These are phyloP conservation scores for Acrocera orbiculus DNA, from an alignment of 2,888 invertebrate genomes.

Conservation along the genomic window DNA sequence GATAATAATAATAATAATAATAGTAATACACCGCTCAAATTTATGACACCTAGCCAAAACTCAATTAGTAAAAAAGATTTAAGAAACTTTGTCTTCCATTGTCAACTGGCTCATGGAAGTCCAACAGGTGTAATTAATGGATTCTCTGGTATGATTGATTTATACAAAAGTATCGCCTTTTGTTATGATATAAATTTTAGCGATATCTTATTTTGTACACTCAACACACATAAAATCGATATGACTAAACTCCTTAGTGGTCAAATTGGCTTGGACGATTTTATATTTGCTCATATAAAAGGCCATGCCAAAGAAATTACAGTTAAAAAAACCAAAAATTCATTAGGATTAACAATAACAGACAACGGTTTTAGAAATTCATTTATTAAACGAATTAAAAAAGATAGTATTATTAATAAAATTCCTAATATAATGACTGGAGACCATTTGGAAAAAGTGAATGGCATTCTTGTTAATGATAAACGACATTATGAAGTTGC, in stretches of 20 bases:
- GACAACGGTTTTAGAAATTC: conserved; percentile 96
- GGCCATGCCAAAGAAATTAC: conserved; percentile 93
- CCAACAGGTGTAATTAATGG: conserved; percentile 79
- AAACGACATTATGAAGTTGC: conserved; percentile 88
- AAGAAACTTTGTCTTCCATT: conserved; percentile 83
- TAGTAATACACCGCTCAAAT: too few species aligned
- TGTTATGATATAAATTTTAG: conserved; percentile 57
- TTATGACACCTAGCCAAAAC: too few species aligned
- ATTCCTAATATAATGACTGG: conserved; percentile 66
- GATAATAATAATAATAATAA: too few species aligned
- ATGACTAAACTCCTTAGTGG: conserved; percentile 91
- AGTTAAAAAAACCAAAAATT: conserved; percentile 82
- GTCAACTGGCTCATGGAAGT: conserved; percentile 87
- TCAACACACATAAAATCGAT: conserved; percentile 95
- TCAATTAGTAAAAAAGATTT: too few species aligned
- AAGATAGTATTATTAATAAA: conserved; percentile 75
- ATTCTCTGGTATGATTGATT: conserved; percentile 77
- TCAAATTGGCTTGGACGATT: conserved; percentile 94
- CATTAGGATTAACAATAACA: conserved; percentile 90
- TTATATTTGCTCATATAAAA: conserved; percentile 94
- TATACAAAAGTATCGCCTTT: conserved; percentile 81
- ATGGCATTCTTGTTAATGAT: too few species aligned
- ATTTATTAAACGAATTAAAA: conserved; percentile 93
- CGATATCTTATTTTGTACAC: conserved; percentile 91
- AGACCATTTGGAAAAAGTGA: too few species aligned